A percentile compares a stretch with the other conserved stretches of the same genome.
Conservation (phyloP, 2,113 vertebrate genomes). For the Sebastes fasciatus region DNA sequence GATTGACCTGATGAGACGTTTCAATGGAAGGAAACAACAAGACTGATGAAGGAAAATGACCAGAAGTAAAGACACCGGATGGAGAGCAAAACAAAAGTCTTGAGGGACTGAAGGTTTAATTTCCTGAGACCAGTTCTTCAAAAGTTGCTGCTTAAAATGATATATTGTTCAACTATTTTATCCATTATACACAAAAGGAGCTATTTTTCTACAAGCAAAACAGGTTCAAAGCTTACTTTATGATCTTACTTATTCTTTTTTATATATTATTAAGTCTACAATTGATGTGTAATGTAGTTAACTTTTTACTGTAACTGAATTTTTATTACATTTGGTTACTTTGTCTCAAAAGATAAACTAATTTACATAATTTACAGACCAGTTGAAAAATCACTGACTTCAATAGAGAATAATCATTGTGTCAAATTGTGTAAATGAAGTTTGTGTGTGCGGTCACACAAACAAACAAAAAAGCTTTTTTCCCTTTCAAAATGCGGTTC, state of each 20-base stretch:
- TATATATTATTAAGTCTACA: constrained; percentile 5
- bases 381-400: not conserved
- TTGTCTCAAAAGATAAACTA: not conserved
- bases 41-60: not conserved
- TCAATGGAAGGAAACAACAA: constrained; percentile 1
- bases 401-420: not conserved
- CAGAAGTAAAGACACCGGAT: not conserved
- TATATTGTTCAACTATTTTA: constrained; percentile 26
- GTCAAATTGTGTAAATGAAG: constrained; percentile 3
- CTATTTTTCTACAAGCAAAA: constrained; percentile 9
- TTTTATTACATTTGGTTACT: constrained; percentile 1
- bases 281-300: not conserved
- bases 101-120: constrained; percentile 40
- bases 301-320: not conserved
- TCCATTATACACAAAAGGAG: constrained; percentile 3
- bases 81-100: constrained; percentile 3
- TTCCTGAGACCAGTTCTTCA: constrained; percentile 70
- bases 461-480: constrained; percentile 11
- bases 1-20: constrained; percentile 20
- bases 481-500: not conserved
- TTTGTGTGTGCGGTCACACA: not conserved
- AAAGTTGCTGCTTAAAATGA: constrained; percentile 34
- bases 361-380: not conserved
- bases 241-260: not conserved
- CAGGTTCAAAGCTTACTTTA: constrained; percentile 1